phyloP scores from a whole-genome alignment of 2,113 vertebrate species.

The Brienomyrus longianalis region DNA sequence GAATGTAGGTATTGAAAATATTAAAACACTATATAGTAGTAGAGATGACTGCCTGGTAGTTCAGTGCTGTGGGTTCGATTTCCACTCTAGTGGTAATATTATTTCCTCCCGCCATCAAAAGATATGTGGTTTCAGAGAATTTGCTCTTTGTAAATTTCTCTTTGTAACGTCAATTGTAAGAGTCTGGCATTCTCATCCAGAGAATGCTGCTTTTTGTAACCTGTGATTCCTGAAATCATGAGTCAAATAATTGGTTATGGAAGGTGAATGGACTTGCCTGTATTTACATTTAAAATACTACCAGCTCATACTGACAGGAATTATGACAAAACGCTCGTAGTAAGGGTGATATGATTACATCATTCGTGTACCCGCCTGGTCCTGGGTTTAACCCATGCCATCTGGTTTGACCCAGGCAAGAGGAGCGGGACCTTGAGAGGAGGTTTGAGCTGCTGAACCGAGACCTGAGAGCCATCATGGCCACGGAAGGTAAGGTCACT shows the following conservation, averaged over 20 bases:
- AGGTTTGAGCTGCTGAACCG: constrained; percentile 75
- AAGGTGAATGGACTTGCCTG: not conserved
- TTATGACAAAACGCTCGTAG: not conserved
- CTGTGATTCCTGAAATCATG: not conserved
- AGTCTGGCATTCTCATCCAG: not conserved
- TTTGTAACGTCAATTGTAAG: not conserved
- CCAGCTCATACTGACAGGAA: not conserved
- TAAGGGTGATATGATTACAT: not conserved
- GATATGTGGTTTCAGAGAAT: not conserved
- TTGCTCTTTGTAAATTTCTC: not conserved
- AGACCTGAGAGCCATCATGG: constrained; percentile 76
- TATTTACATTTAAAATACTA: not conserved
- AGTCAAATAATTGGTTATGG: not conserved
- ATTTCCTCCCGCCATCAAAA: not conserved
- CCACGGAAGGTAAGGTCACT: constrained; percentile 68
- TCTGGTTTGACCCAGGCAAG: constrained; percentile 54
- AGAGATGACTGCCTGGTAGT: not conserved
- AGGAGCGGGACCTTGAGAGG: constrained; percentile 80
- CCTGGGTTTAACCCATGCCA: not conserved
- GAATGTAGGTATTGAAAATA: not conserved
- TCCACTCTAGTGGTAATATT: not conserved
- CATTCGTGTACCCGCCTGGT: not conserved
- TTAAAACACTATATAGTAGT: not conserved
- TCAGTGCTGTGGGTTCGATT: not conserved
- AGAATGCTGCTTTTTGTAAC: too few relatives aligned